These are phyloP conservation scores for Brachionus plicatilis DNA, from an alignment of 1,140 invertebrate genomes.

Conservation along the genomic window DNA sequence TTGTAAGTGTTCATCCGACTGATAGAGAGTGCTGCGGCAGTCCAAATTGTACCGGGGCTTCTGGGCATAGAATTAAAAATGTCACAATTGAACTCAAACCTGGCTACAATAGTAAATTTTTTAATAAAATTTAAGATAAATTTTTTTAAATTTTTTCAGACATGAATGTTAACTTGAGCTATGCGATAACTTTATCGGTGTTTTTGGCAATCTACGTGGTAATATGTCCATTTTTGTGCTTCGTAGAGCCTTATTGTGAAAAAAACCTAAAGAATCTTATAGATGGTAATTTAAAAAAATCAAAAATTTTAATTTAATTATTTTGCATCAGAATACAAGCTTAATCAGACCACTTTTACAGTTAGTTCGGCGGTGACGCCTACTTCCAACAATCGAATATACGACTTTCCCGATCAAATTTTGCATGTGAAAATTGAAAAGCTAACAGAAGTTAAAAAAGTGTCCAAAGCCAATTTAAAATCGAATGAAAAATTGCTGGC, in stretches of 20 bases:
- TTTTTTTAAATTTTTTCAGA: not conserved
- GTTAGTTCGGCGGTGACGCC: not conserved
- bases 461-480: not conserved
- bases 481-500: constrained; percentile 29
- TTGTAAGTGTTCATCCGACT: constrained; percentile 30
- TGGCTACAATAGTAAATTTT: not conserved
- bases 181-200: constrained; percentile 34
- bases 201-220: constrained; percentile 30
- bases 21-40: constrained; percentile 35
- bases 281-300: not conserved
- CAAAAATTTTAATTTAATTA: not conserved
- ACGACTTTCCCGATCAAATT: not conserved
- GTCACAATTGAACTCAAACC: constrained; percentile 8
- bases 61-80: constrained; percentile 13
- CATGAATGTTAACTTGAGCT: constrained; percentile 22
- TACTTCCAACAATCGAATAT: not conserved
- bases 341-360: constrained; percentile 9
- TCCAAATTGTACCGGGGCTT: not conserved
- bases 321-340: not conserved
- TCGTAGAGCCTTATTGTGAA: constrained; percentile 34
- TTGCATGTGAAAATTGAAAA: constrained; percentile 1
- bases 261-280: not conserved
- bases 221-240: constrained; percentile 33
- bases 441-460: not conserved
- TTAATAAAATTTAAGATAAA: not conserved